Percentiles rank a stretch among this genome's conserved stretches.
These are phyloP conservation scores for Nematopogon swammerdamellus DNA, from an alignment of 2,888 invertebrate species.

Conservation along the genomic window DNA sequence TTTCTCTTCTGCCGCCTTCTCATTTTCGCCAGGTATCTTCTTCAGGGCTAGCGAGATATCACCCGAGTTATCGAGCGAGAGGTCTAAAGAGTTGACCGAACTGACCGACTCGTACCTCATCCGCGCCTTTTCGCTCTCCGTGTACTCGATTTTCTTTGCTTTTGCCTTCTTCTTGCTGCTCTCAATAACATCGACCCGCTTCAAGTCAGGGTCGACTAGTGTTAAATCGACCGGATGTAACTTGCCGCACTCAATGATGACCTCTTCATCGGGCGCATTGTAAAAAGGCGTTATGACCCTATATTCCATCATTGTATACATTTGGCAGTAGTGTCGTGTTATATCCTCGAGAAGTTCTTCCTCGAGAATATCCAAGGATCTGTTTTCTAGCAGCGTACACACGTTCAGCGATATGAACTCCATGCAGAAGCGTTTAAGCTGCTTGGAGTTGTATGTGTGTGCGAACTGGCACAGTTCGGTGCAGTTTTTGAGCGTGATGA, in stretches of 20 bases:
- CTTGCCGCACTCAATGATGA: slow-evolving; percentile 36
- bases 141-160: slow-evolving; percentile 44
- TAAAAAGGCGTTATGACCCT: slow-evolving; percentile 68
- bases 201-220: slow-evolving; percentile 47
- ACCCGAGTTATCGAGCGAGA: slow-evolving; percentile 32
- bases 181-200: slow-evolving; percentile 38
- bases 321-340: slow-evolving; percentile 62
- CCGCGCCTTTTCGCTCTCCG: slow-evolving; percentile 38
- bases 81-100: slow-evolving; percentile 38
- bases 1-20: slow-evolving; percentile 24
- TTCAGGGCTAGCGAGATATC: slow-evolving; percentile 39
- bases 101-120: slow-evolving; percentile 41
- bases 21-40: slow-evolving; percentile 27
- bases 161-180: slow-evolving; percentile 36
- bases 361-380: slow-evolving; percentile 62
- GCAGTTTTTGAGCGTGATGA: slow-evolving; percentile 72
- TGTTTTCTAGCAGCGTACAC: slow-evolving; percentile 65
- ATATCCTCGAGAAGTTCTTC: slow-evolving; percentile 61
- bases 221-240: slow-evolving; percentile 42
- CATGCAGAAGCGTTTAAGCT: slow-evolving; percentile 70
- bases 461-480: slow-evolving; percentile 75
- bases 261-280: slow-evolving; percentile 59
- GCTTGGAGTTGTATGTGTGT: slow-evolving; percentile 68
- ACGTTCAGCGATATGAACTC: slow-evolving; percentile 77
- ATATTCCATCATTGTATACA: slow-evolving; percentile 58